A percentile compares a stretch with the other conserved stretches of the same genome.
Evolutionary conservation across 1,140 invertebrate genomes (phyloP).

Genomic region (Macrobrachium rosenbergii): DNA sequence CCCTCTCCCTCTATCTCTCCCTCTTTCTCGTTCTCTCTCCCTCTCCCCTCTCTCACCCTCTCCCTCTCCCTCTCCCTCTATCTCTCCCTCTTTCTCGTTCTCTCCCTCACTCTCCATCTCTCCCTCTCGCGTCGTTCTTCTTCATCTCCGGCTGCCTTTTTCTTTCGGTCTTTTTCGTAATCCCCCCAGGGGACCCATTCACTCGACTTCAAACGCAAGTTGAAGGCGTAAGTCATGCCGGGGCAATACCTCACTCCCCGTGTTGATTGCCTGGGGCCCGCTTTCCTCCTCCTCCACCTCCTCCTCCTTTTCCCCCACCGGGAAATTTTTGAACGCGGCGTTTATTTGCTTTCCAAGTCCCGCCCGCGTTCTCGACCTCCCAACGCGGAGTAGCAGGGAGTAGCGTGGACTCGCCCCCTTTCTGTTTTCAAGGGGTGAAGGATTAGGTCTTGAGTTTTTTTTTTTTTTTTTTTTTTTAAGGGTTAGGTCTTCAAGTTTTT

Average conservation of each 20-base stretch:
- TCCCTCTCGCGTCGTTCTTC: not conserved
- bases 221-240: conserved; percentile 57
- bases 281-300: not conserved
- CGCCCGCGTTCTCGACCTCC: too few relatives aligned
- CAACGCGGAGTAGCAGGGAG: too few relatives aligned
- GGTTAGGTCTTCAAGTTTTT: too few relatives aligned
- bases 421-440: too few relatives aligned
- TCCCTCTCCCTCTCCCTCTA: not conserved
- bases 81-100: not conserved
- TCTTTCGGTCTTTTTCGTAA: not conserved
- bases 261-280: conserved; percentile 38
- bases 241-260: conserved; percentile 47
- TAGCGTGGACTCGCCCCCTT: too few relatives aligned
- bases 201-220: conserved; percentile 54
- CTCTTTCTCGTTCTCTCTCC: not conserved
- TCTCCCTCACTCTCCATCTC: not conserved
- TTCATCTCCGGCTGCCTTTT: not conserved
- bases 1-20: not conserved
- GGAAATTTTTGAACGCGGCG: too few relatives aligned
- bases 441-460: too few relatives aligned
- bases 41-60: not conserved
- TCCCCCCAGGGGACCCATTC: conserved; percentile 48
- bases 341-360: not conserved
- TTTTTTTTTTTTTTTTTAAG: too few relatives aligned
- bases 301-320: not conserved